Base-by-base conservation (phyloP, 2,888 invertebrate genomes). In the Drosophila nr. medialis region DNA sequence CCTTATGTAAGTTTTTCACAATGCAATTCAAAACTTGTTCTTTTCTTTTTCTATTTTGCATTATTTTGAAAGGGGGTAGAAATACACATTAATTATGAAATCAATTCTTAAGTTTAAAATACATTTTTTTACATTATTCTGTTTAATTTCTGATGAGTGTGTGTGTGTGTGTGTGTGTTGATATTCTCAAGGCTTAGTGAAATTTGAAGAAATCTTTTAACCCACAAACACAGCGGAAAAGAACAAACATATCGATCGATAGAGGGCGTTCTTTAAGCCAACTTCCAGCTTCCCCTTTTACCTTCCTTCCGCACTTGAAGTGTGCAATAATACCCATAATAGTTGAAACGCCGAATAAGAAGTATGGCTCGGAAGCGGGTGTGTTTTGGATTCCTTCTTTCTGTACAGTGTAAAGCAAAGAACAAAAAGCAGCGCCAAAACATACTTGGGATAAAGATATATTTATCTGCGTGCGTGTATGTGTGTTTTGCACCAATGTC, bases 281-380 rank as follows among this genome's bases (percentile, higher is more conserved):
- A 48, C n/a, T n/a, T n/a, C n/a, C n/a, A n/a, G 65, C 72, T 55
- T 77, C 65, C 75, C 62, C 50, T 71, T 49, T 76, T 70, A 76
- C 77, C 80, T 71, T 80, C 71, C 63, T 42, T n/a, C 42, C n/a
- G 62, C 60, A 56, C 66, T 80, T 80, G 77, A 80, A 70, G 80
- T 65, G 64, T 65, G 77, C 65, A 55, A 34, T n/a, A 76, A 54
- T 79, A 78, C 79, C 79, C 76, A 78, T 74, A 79, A 54, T 64
- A 68, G 58, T 58, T 54, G 50, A 73, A 59, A 53, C 60, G 36
- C 4, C 13, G 10, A 48, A 13, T 32, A 29, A 65, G n/a, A 51
- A 50, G 34, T 48, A 0, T 36, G 7, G 0, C 1, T n/a, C 11
- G 21, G n/a, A 1, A 2, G 11, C 4, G 21, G 21, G 21, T 13